A percentile compares a stretch with the other conserved stretches of the same genome.
phyloP scores from a whole-genome alignment of 1,140 invertebrate species.

The Drosophila bifasciata region DNA sequence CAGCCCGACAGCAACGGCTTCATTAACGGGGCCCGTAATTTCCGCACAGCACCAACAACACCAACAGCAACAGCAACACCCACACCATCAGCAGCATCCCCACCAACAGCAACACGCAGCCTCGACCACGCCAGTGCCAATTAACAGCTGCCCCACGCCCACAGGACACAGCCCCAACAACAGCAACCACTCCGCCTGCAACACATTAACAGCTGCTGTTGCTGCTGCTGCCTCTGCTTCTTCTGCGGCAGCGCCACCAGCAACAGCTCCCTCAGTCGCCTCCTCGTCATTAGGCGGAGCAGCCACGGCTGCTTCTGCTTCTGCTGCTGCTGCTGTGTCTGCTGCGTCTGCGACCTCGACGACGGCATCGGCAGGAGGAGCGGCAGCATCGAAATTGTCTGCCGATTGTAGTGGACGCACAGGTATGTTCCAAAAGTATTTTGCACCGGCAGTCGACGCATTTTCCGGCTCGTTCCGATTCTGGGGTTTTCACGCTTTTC shows the following conservation, averaged over 20 bases:
- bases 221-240: slow-evolving; percentile 39
- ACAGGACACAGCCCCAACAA: slow-evolving; percentile 72
- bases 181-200: slow-evolving; percentile 66
- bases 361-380: slow-evolving; percentile 52
- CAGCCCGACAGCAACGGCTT: slow-evolving; percentile 63
- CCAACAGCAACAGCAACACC: slow-evolving; percentile 43
- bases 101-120: slow-evolving; percentile 67
- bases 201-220: slow-evolving; percentile 74
- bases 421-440: slow-evolving; percentile 84
- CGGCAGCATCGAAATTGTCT: slow-evolving; percentile 77
- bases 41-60: slow-evolving; percentile 50
- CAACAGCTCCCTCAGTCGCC: slow-evolving; percentile 56
- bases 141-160: slow-evolving; percentile 75
- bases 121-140: slow-evolving; percentile 66
- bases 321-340: slow-evolving; percentile 28
- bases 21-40: slow-evolving; percentile 66
- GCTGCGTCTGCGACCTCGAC: slow-evolving; percentile 16
- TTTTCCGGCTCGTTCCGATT: slow-evolving; percentile 61
- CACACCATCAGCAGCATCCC: slow-evolving; percentile 48
- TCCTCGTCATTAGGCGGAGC: slow-evolving; percentile 54
- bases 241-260: slow-evolving; percentile 44
- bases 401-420: slow-evolving; percentile 83
- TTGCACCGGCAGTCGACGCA: slow-evolving; percentile 76
- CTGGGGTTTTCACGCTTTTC: slow-evolving; percentile 78
- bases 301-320: slow-evolving; percentile 43